Conservation (phyloP, 2,797 vertebrate genomes). For the Telmatherina bonti region DNA sequence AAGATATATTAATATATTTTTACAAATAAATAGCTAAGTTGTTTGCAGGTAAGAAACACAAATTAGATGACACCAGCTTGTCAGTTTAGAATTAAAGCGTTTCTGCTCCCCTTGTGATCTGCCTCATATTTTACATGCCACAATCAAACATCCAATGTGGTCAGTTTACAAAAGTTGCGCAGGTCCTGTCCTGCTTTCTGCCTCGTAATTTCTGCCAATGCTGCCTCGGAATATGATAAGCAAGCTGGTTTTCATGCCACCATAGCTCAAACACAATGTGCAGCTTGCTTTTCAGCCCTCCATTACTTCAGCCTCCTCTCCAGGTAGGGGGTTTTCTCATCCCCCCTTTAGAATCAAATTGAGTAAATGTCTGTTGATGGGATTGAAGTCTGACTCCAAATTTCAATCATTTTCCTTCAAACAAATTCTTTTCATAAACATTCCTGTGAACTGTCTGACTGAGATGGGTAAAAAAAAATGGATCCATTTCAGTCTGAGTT, state of each 20-base stretch:
- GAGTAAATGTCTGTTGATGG: not conserved
- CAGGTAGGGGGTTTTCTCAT: not conserved
- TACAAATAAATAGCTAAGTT: too few relatives aligned
- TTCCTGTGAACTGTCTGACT: not conserved
- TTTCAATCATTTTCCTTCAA: not conserved
- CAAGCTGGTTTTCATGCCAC: not conserved
- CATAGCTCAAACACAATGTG: not conserved
- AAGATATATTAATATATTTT: too few relatives aligned
- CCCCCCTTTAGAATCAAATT: not conserved
- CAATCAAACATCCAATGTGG: not conserved
- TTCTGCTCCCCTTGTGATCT: too few relatives aligned
- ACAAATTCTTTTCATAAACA: not conserved
- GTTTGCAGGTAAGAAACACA: too few relatives aligned
- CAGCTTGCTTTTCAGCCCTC: not conserved
- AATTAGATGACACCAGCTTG: too few relatives aligned
- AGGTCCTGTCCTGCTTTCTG: too few relatives aligned
- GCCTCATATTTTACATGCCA: too few relatives aligned
- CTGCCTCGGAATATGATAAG: not conserved
- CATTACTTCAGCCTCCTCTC: not conserved
- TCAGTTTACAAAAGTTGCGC: not conserved
- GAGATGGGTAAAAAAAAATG: not conserved
- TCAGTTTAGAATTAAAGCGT: too few relatives aligned
- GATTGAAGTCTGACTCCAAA: not conserved
- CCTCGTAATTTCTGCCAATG: too few relatives aligned
- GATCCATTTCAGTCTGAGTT: not conserved